Conservation (phyloP, 2,888 invertebrate species). For the Crematogaster levior region DNA sequence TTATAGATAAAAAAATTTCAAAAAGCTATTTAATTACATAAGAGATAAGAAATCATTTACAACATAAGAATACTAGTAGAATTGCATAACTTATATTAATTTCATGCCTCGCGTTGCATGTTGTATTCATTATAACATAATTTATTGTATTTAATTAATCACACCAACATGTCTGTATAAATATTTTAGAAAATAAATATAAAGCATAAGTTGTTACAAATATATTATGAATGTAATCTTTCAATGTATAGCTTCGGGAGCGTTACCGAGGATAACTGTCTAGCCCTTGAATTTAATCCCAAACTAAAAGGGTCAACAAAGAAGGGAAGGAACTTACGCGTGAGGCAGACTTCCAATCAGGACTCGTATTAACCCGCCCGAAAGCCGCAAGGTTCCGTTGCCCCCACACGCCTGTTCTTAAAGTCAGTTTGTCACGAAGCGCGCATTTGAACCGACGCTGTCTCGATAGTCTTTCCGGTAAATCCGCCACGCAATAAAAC, state of each 20-base stretch:
- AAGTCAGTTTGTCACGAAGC: conserved; percentile 77
- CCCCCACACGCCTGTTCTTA: conserved; percentile 54
- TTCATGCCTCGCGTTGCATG: not conserved
- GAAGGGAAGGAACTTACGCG: conserved; percentile 48
- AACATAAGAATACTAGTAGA: not conserved
- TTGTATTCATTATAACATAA: not conserved
- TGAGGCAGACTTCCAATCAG: conserved; percentile 62
- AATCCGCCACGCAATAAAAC: conserved; percentile 1
- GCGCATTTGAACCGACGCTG: conserved; percentile 72
- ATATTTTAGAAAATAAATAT: not conserved
- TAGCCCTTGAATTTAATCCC: conserved; percentile 25
- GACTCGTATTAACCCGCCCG: conserved; percentile 65
- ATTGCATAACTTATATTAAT: conserved; percentile 4
- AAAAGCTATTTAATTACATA: not conserved
- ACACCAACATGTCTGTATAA: not conserved
- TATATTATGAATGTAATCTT: not conserved
- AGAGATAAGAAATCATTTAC: not conserved
- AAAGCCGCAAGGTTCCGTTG: conserved; percentile 63
- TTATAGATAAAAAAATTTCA: not conserved
- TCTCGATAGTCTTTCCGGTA: conserved; percentile 50
- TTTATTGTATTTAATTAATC: not conserved
- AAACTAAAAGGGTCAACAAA: conserved; percentile 44
- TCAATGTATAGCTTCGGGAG: not conserved
- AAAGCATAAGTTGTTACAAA: not conserved
- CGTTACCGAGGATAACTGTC: not conserved